Percentiles rank a stretch among this genome's conserved stretches.
These are phyloP conservation scores for Agrotis puta DNA, from an alignment of 2,888 invertebrate species.

Conservation along the genomic window DNA sequence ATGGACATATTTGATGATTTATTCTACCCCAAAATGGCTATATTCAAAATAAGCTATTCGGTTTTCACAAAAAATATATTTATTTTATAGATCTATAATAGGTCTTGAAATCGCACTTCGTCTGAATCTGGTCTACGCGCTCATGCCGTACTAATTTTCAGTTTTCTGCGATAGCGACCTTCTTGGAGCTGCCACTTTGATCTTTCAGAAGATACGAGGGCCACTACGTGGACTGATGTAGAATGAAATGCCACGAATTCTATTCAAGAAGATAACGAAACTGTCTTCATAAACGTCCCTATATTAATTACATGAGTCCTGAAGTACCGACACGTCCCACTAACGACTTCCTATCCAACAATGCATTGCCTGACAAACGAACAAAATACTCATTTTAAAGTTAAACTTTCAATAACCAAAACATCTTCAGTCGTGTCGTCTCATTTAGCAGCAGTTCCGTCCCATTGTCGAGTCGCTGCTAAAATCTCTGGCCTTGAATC, in stretches of 20 bases:
- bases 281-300: background rate
- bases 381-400: background rate
- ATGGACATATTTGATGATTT: no score
- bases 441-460: constrained; percentile 76
- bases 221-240: background rate
- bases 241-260: background rate
- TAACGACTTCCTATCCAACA: no score
- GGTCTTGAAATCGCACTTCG: no score
- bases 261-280: background rate
- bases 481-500: constrained; percentile 81
- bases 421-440: constrained; percentile 74
- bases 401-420: background rate
- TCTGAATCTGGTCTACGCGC: no score
- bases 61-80: no score
- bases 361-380: background rate
- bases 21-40: no score
- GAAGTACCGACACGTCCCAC: no score
- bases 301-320: no score
- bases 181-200: background rate
- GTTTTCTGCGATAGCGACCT: background rate
- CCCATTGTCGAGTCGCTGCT: constrained; percentile 79
- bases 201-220: background rate
- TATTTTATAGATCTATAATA: no score
- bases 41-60: no score
- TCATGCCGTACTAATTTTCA: background rate